A percentile compares a stretch with the other conserved stretches of the same genome.
phyloP scores from a whole-genome alignment of 2,113 vertebrate species.

The Nematolebias whitei region DNA sequence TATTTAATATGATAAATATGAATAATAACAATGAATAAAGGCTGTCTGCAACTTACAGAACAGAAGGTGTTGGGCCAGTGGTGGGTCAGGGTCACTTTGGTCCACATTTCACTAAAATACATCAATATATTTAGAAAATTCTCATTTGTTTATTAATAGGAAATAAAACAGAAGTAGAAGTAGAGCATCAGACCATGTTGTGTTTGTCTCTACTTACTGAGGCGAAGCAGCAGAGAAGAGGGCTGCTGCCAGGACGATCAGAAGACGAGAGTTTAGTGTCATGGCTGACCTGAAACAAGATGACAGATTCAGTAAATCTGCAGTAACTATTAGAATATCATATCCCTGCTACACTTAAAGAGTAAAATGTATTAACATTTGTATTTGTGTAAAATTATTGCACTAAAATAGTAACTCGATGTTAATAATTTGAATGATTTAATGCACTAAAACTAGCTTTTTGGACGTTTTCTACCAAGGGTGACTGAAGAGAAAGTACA shows the following conservation, averaged over 20 bases:
- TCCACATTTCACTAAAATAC: constrained; percentile 76
- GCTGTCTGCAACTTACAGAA: constrained; percentile 57
- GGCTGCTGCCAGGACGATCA: constrained; percentile 56
- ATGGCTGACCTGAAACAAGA: constrained; percentile 51
- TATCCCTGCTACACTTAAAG: not conserved
- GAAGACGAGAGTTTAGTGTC: constrained; percentile 32
- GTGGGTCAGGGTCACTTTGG: constrained; percentile 80
- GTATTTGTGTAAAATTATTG: not conserved
- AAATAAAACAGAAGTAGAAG: not conserved
- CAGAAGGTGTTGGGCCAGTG: constrained; percentile 83
- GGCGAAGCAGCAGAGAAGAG: constrained; percentile 45
- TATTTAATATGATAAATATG: not conserved
- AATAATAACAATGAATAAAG: not conserved
- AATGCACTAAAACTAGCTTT: too few species aligned
- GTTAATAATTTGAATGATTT: too few species aligned
- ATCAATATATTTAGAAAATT: not conserved
- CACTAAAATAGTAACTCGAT: not conserved
- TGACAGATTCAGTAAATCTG: not conserved
- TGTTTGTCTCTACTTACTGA: constrained; percentile 50
- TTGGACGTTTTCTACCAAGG: too few species aligned
- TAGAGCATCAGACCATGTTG: not conserved
- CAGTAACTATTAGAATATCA: too few species aligned
- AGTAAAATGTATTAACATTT: too few species aligned
- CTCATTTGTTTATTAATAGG: not conserved
- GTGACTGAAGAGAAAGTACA: not conserved